Conservation (phyloP, 1,140 invertebrate species). For the Leptinotarsa undecemlineata region DNA sequence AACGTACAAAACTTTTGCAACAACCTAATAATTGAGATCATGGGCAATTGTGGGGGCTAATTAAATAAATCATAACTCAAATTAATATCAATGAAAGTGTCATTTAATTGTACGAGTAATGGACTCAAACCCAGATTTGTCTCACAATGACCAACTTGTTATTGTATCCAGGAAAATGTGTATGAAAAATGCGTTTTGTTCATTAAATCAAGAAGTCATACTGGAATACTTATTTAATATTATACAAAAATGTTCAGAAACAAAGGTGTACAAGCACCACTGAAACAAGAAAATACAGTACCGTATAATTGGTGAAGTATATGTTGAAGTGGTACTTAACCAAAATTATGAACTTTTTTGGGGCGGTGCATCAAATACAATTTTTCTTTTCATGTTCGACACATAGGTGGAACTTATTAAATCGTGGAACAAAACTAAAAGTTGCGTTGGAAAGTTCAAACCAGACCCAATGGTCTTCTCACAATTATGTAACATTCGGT, state of each 20-base stretch:
- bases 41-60: background rate
- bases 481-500: background rate
- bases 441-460: background rate
- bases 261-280: background rate
- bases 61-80: background rate
- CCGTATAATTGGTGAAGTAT: background rate
- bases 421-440: conserved; percentile 5
- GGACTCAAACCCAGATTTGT: background rate
- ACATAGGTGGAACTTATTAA: conserved; percentile 8
- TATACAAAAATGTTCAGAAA: conserved; percentile 17
- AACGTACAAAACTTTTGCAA: background rate
- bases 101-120: background rate
- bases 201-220: conserved; percentile 24
- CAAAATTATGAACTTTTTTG: conserved; percentile 8
- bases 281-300: background rate
- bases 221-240: conserved; percentile 18
- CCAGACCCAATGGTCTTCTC: background rate
- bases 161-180: conserved; percentile 17
- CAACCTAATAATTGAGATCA: background rate
- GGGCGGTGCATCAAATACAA: background rate
- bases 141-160: background rate
- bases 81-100: background rate
- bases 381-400: conserved; percentile 13
- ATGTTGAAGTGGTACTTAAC: background rate
- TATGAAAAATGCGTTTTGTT: conserved; percentile 24